Evolutionary conservation across 2,888 invertebrate species (phyloP).

Genomic region (Phyllotreta cruciferae): DNA sequence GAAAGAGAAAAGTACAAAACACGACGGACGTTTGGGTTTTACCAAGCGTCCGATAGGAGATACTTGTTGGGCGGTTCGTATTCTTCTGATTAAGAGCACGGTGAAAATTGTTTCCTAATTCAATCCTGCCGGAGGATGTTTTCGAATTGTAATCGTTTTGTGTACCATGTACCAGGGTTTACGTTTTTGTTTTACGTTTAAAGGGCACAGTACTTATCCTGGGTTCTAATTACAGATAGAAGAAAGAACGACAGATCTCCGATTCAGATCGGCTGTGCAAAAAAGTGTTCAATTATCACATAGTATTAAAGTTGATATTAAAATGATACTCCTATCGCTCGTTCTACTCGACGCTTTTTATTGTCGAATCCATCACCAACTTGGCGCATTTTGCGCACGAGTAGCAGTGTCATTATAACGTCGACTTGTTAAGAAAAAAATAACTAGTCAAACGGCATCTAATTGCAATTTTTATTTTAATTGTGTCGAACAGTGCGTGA

Average conservation of each 20-base stretch:
- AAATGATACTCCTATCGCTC: too few relatives aligned
- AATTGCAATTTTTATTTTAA: not conserved
- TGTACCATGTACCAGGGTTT: not conserved
- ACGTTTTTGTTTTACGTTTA: not conserved
- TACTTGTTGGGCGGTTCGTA: conserved; percentile 11
- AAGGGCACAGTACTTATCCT: conserved; percentile 16
- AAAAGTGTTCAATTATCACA: conserved; percentile 53
- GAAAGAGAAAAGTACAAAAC: conserved; percentile 24
- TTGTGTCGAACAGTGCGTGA: too few relatives aligned
- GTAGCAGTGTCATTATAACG: too few relatives aligned
- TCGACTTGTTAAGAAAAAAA: too few relatives aligned
- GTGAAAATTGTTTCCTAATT: conserved; percentile 45
- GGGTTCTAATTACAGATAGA: conserved; percentile 13
- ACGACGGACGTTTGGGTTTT: conserved; percentile 24
- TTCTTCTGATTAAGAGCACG: conserved; percentile 41
- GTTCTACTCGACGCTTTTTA: too few relatives aligned
- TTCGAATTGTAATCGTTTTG: not conserved
- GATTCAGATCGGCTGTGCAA: conserved; percentile 58
- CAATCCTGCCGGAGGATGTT: not conserved
- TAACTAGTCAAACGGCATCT: conserved; percentile 1
- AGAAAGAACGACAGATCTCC: conserved; percentile 50
- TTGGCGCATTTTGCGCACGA: too few relatives aligned
- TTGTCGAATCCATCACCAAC: too few relatives aligned
- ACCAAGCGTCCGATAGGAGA: conserved; percentile 34
- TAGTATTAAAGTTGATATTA: conserved; percentile 34